A percentile compares a stretch with the other conserved stretches of the same genome.
Conservation (phyloP, 64 coral and sea anemone genomes). For the Montipora cactus region DNA sequence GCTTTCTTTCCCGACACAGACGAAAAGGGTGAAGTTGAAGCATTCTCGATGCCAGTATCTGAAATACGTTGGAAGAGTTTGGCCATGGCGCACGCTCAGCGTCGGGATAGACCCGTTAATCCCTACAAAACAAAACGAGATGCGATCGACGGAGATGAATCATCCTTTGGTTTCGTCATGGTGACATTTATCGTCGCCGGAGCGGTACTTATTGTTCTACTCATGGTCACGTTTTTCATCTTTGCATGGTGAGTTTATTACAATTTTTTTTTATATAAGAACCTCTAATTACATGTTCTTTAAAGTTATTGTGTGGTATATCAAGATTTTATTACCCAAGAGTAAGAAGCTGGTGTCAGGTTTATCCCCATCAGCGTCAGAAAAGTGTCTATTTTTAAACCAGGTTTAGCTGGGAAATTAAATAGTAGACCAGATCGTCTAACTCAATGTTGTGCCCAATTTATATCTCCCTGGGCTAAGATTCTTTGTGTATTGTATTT, state of each 20-base stretch:
- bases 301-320: too few relatives aligned
- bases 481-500: too few relatives aligned
- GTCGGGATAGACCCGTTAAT: not conserved
- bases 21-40: not conserved
- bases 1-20: not conserved
- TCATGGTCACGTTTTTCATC: not conserved
- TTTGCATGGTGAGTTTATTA: not conserved
- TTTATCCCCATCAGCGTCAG: too few relatives aligned
- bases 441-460: too few relatives aligned
- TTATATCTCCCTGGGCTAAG: too few relatives aligned
- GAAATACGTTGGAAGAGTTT: not conserved
- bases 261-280: not conserved
- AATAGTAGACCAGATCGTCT: too few relatives aligned
- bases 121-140: not conserved
- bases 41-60: not conserved
- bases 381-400: too few relatives aligned
- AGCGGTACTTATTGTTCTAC: not conserved
- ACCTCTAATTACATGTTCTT: too few relatives aligned
- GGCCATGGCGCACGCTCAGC: not conserved
- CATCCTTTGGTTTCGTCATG: not conserved
- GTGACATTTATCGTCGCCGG: not conserved
- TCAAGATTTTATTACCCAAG: too few relatives aligned
- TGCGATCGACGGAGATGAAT: not conserved
- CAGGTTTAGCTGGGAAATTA: too few relatives aligned
- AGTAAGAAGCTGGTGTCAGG: too few relatives aligned